Conservation (phyloP, 1,140 invertebrate genomes). For the Drosophila pseudoananassae region DNA sequence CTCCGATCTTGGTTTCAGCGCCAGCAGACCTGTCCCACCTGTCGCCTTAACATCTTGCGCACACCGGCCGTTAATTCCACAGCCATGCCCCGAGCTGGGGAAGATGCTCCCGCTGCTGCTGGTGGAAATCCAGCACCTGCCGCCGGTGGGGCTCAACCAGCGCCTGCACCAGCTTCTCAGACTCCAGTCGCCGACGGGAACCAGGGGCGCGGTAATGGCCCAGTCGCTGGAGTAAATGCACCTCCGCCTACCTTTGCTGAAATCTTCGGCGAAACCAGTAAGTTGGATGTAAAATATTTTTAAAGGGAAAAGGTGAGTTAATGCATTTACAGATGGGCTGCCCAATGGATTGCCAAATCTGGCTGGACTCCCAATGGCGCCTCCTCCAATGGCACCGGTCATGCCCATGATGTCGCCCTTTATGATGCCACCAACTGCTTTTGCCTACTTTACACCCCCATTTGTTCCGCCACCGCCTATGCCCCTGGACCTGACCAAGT, state of each 20-base stretch:
- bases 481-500: slow-evolving; percentile 89
- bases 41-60: slow-evolving; percentile 96
- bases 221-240: slow-evolving; percentile 15
- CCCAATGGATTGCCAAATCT: slow-evolving; percentile 50
- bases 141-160: slow-evolving; percentile 25
- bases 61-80: slow-evolving; percentile 85
- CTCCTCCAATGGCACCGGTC: slow-evolving; percentile 39
- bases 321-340: slow-evolving; percentile 34
- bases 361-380: slow-evolving; percentile 26
- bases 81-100: slow-evolving; percentile 83
- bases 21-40: slow-evolving; percentile 99
- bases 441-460: slow-evolving; percentile 85
- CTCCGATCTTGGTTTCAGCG: slow-evolving; percentile 99
- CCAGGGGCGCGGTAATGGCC: slow-evolving; percentile 24
- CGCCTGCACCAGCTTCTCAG: neutral
- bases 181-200: slow-evolving; percentile 14
- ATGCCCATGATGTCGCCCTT: slow-evolving; percentile 85
- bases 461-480: slow-evolving; percentile 89
- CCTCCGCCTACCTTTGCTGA: slow-evolving; percentile 52
- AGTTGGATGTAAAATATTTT: slow-evolving; percentile 27
- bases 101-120: slow-evolving; percentile 69
- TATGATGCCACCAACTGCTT: slow-evolving; percentile 84
- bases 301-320: neutral
- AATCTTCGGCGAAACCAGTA: slow-evolving; percentile 60
- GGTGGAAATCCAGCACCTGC: slow-evolving; percentile 33